Evolutionary conservation across 2,888 invertebrate genomes (phyloP), one percentile per base, ranked within the genome.

Genomic region (Teleiodes luculella): DNA sequence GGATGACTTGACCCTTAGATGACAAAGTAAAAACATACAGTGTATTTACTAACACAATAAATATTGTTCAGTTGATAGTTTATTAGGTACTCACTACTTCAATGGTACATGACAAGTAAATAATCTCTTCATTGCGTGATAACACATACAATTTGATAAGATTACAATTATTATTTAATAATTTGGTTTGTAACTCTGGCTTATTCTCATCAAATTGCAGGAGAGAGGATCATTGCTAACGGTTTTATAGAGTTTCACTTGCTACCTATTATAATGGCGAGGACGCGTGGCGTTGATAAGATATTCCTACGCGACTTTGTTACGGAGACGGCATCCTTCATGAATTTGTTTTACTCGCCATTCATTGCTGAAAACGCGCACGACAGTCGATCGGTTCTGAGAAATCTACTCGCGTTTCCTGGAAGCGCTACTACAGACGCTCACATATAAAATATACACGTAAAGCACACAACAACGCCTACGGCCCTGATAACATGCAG

Each of bases 361-460:
- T 84, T 86, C 83, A 85, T 76, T 81, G 78, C 82, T 86, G 85
- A 87, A 86, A 86, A 79, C 78, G 71, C 75, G 78, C 77, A 82
- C 81, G 83, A 84, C 83, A 79, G 75, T 72, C 78, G 74, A 81
- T 84, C 80, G 74, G 72, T 88, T 84, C 88, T 63, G 77, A 83
- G 88, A 88, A 88, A 83, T 70, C 71, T 80, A 86, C 80, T 80
- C 85, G 86, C 79, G 80, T 79, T 89, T 88, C 88, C 83, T 82
- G 85, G 88, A 89, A 89, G 76, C 80, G 81, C 81, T 83, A 87
- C 86, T 86, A 87, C 74, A 66, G 61, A 63, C 77, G 78, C 86
- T 78, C 85, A 83, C 84, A 80, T 69, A 63, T 68, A 66, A 62
- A 72, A 58, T 37, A 57, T 56, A 62, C 57, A 71, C 65, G 71